Conservation (phyloP, 2,113 vertebrate species). For the Meriones unguiculatus region DNA sequence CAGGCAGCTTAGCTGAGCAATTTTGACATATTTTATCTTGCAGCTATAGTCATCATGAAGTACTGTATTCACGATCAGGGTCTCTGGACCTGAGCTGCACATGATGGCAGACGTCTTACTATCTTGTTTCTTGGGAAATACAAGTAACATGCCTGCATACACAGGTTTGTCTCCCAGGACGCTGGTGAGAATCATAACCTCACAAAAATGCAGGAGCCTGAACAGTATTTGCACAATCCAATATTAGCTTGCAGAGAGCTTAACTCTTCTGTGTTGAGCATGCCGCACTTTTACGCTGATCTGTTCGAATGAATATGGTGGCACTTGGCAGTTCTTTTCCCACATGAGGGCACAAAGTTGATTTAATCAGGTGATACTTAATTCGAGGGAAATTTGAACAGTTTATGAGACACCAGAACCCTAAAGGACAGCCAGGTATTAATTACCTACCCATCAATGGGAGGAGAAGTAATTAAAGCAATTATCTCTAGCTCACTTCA, state of each 20-base stretch:
- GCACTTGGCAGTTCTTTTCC: background rate
- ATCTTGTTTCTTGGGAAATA: background rate
- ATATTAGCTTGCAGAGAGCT: background rate
- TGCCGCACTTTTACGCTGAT: background rate
- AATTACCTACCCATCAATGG: background rate
- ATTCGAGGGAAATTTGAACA: background rate
- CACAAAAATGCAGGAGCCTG: background rate
- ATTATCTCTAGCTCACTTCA: background rate
- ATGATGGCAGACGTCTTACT: background rate
- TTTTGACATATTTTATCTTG: background rate
- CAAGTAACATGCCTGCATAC: background rate
- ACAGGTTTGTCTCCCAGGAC: background rate
- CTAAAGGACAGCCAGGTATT: background rate
- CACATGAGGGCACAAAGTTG: background rate
- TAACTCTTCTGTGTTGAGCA: background rate
- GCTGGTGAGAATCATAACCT: background rate
- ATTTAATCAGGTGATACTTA: constrained; percentile 18
- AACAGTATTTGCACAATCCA: background rate
- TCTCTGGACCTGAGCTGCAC: background rate
- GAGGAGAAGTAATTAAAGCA: background rate
- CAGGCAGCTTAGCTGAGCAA: background rate
- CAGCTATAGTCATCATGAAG: background rate
- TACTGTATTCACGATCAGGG: background rate
- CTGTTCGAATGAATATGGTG: background rate
- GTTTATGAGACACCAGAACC: constrained; percentile 47